Conservation (phyloP, 2,113 vertebrate species). For the Centropristis striata region DNA sequence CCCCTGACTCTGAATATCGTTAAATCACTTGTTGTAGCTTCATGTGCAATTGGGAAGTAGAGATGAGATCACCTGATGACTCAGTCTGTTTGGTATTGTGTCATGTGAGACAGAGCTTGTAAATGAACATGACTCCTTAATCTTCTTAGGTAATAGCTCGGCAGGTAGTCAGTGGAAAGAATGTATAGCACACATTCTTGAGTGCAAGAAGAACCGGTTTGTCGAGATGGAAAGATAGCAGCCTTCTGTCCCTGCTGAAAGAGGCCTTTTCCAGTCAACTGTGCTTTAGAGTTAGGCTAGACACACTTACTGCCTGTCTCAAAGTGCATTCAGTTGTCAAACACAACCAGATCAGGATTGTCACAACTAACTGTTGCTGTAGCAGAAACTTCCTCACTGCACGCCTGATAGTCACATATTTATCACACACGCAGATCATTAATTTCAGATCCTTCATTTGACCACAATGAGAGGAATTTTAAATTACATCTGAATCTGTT, state of each 20-base stretch:
- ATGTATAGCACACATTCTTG: slow-evolving; percentile 36
- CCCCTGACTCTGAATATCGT: neutral
- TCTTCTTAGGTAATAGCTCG: neutral
- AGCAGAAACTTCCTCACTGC: neutral
- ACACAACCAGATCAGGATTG: slow-evolving; percentile 3
- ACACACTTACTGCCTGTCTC: neutral
- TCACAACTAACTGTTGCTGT: neutral
- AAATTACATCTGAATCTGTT: neutral
- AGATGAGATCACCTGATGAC: neutral
- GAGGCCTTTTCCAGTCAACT: neutral
- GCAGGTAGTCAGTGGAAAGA: slow-evolving; percentile 40
- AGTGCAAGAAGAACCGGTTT: slow-evolving; percentile 45
- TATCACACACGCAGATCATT: slow-evolving; percentile 1
- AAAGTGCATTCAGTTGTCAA: slow-evolving; percentile 25
- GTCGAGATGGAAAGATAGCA: neutral
- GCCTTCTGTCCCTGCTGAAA: slow-evolving; percentile 16
- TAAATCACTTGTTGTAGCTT: neutral
- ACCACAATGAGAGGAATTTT: neutral
- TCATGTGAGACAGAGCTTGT: neutral
- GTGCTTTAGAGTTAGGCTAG: neutral
- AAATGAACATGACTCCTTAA: neutral
- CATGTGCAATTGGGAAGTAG: neutral
- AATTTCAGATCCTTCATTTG: slow-evolving; percentile 20
- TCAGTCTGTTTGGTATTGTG: neutral
- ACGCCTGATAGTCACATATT: neutral